phyloP scores from a whole-genome alignment of 2,888 invertebrate species.

The Cosmia pyralina region DNA sequence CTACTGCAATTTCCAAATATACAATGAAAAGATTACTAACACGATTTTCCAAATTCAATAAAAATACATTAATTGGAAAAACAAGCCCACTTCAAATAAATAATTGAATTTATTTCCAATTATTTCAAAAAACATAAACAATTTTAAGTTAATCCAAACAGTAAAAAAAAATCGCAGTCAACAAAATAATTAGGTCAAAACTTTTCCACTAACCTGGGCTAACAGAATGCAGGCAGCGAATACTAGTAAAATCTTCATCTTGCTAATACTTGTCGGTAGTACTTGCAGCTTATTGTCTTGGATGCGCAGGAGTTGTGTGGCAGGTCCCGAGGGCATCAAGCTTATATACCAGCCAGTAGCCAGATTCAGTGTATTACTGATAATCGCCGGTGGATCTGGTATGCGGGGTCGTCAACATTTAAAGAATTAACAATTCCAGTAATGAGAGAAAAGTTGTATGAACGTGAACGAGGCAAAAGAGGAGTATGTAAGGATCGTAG shows the following conservation, averaged over 20 bases:
- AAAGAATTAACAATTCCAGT: background rate
- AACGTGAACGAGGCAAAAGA: too few relatives aligned
- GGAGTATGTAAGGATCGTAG: too few relatives aligned
- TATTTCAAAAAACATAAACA: background rate
- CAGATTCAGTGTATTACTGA: constrained; percentile 62
- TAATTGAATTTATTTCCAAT: background rate
- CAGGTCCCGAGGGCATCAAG: constrained; percentile 34
- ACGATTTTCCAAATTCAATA: background rate
- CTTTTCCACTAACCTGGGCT: constrained; percentile 78
- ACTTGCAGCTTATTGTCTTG: constrained; percentile 17
- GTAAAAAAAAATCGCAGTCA: background rate
- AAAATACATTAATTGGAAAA: background rate
- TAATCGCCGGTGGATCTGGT: constrained; percentile 66
- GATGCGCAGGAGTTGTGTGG: constrained; percentile 54
- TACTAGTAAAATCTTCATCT: constrained; percentile 85
- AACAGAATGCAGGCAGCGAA: constrained; percentile 82
- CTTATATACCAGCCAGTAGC: constrained; percentile 72
- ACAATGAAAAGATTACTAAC: too few relatives aligned
- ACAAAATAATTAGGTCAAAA: constrained; percentile 20
- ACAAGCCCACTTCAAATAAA: background rate
- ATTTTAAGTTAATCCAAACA: too few relatives aligned
- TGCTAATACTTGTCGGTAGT: constrained; percentile 48
- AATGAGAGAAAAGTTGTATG: constrained; percentile 14
- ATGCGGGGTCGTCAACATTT: constrained; percentile 72
- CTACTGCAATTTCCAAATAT: too few relatives aligned